Base-by-base conservation (phyloP, 2,113 vertebrate species). In the Triplophysa rosa region DNA sequence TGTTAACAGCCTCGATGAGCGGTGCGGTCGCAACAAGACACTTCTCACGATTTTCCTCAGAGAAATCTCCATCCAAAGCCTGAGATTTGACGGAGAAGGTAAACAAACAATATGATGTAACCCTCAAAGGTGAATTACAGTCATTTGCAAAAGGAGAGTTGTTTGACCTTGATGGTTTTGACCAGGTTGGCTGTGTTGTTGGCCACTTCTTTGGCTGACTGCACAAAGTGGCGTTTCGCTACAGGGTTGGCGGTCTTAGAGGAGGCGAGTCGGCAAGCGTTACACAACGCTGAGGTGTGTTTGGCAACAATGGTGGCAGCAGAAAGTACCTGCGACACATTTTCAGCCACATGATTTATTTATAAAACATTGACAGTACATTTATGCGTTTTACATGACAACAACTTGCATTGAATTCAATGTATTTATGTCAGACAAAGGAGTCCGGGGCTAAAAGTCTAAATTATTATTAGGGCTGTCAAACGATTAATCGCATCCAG, bases 111-210 rank as follows among this genome's bases (percentile, higher is more conserved):
- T 58, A 29, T 63, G 0, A 76, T 54, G 14, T 11, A n/a, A 40
- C 5, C 21, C 13, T 70, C 16, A 67, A 67, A 26, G 33, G 42
- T 42, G 37, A 40, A 29, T 19, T 13, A 45, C 10, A 12, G 42
- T 45, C 1, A 19, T 66, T 14, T 33, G 0, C 21, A 52, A 40
- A 52, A 69, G 19, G 52, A 11, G 1, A 24, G n/a, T 42, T 17
- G 13, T 69, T 62, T 58, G 52, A 98, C 97, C 95, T 99, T 99
- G 88, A 99, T 99, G 82, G 97, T 99, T 91, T 99, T 98, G 83
- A 99, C 97, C 68, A 99, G 93, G 91, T 96, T 98, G 87, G 97
- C 97, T 0, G 97, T 99, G 87, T 95, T 99, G 90, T 98, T 99
- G 80, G 97, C 97, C 66, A 99, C 97, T 86, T 99, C 97, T 90